Percentiles rank a stretch among this genome's conserved stretches.
Conservation (phyloP, 1,140 invertebrate genomes). For the Epicauta chinensis region DNA sequence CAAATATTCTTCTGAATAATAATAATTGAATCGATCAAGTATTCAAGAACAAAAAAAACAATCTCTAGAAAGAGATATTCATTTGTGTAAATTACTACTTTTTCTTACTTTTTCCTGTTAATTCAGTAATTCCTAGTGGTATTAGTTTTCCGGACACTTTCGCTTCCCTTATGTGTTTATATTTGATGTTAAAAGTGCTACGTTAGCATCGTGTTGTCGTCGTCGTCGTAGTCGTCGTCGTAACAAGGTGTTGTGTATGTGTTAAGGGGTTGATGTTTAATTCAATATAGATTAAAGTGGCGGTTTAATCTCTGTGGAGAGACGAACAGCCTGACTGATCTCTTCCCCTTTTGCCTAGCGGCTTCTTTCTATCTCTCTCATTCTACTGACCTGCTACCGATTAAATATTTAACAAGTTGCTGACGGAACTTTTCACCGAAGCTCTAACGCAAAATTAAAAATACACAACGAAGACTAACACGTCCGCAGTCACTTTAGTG, state of each 20-base stretch:
- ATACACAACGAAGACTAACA: constrained; percentile 20
- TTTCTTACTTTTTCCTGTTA: too few relatives aligned
- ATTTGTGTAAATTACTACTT: too few relatives aligned
- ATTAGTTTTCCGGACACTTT: too few relatives aligned
- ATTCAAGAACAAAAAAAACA: too few relatives aligned
- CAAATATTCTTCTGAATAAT: too few relatives aligned
- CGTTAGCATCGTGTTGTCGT: too few relatives aligned
- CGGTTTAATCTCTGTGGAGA: constrained; percentile 26
- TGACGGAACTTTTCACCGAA: constrained; percentile 26
- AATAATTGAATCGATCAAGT: too few relatives aligned
- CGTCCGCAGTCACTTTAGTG: constrained; percentile 15
- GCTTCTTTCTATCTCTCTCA: constrained; percentile 12
- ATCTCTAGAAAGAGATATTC: too few relatives aligned
- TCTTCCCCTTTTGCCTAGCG: constrained; percentile 13
- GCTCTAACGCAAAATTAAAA: constrained; percentile 27
- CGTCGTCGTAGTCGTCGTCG: background rate
- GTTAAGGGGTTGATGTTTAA: constrained; percentile 28
- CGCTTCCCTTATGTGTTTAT: too few relatives aligned
- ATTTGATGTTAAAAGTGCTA: too few relatives aligned
- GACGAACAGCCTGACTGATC: constrained; percentile 21
- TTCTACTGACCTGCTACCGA: constrained; percentile 19
- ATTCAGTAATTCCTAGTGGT: too few relatives aligned
- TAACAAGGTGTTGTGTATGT: constrained; percentile 21
- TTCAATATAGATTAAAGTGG: constrained; percentile 31
- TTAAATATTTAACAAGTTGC: constrained; percentile 27